Evolutionary conservation across 2,888 invertebrate genomes (phyloP).

Genomic region (Neoitamus cyanurus): DNA sequence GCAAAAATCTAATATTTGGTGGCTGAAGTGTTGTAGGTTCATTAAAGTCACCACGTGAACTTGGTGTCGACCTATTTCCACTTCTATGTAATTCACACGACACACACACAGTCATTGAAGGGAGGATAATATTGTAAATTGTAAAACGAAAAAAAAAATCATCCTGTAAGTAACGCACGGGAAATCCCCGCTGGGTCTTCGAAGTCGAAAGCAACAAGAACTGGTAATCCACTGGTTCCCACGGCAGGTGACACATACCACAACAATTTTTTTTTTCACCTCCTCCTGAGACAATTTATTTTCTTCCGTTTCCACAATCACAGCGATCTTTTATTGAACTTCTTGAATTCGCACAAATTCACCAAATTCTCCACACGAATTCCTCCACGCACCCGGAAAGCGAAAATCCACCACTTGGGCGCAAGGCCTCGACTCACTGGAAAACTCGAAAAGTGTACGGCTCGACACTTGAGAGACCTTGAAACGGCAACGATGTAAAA

Average conservation of each 20-base stretch:
- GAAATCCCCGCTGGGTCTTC: neutral
- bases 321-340: neutral
- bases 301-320: neutral
- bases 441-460: neutral
- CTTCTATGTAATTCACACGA: no score
- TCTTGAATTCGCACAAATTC: neutral
- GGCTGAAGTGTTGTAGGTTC: no score
- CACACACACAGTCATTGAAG: no score
- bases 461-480: neutral
- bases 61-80: no score
- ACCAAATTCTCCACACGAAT: neutral
- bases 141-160: no score
- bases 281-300: neutral
- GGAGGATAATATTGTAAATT: no score
- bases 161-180: neutral
- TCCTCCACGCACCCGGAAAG: neutral
- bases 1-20: no score
- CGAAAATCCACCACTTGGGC: neutral
- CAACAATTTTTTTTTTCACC: neutral
- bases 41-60: no score
- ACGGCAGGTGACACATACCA: slow-evolving; percentile 19
- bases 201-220: slow-evolving; percentile 28
- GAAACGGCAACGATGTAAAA: neutral
- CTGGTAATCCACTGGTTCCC: slow-evolving; percentile 15
- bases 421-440: neutral